Evolutionary conservation across 2,888 invertebrate genomes (phyloP), one percentile per base, ranked within the genome.

Genomic region (Catocala fraxini): DNA sequence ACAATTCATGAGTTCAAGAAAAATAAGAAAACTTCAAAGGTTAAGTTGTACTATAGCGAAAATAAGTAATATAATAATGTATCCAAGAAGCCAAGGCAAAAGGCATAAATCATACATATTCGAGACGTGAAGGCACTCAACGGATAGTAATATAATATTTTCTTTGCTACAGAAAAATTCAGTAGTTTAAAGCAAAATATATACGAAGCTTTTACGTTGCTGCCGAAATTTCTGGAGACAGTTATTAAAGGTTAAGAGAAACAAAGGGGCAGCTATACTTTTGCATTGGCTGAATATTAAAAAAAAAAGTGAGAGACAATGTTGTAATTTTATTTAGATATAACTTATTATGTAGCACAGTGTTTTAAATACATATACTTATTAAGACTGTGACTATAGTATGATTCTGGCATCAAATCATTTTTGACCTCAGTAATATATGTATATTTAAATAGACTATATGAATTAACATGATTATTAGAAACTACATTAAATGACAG

Each of bases 21-120:
- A 41, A 48, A 57, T 34, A 34, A 34, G 6, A 25, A 43, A 15
- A 3, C 12, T 46, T 7, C 6, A 11, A 35, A 35, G 25, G 52
- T 53, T 53, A 53, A 54, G 12, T 15, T 43, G 47, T 46, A 62
- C 56, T 56, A 41, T 60, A 47, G 52, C 51, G 39, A 33, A 13
- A 51, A 62, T 35, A 61, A 1, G 15, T 15, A 15, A 47, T 60
- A 56, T 41, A 13, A 34, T 34, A 47, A 41, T 46, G 63, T 69
- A 45, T 53, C 35, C 59, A 56, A 56, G 53, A 51, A 46, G 53
- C 51, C 42, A 49, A 56, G 48, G 39, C 49, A 25, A 10, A 54
- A 56, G 34, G 54, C 51, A 72, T 70, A 73, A 59, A 72, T 72
- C 70, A 60, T 66, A 53, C 45, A 62, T 58, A 64, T 62, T 59